Conservation (phyloP, 2,113 vertebrate species). For the Ptyas mucosa region DNA sequence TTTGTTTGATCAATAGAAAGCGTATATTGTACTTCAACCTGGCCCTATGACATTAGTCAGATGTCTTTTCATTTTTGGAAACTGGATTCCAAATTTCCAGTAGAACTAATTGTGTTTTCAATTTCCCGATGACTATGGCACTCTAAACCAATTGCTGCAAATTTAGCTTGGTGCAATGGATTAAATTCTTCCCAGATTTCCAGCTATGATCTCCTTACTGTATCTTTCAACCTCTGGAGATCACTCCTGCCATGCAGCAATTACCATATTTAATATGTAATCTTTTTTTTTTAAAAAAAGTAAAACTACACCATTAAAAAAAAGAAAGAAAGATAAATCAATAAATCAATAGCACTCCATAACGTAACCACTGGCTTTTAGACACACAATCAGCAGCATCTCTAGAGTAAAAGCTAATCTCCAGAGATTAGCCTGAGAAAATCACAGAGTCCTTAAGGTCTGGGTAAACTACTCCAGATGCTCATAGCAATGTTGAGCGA, state of each 20-base stretch:
- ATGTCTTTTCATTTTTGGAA: neutral
- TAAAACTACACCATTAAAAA: neutral
- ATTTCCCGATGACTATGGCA: neutral
- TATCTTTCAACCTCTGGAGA: neutral
- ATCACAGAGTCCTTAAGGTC: neutral
- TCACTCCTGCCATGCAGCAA: neutral
- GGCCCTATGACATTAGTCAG: neutral
- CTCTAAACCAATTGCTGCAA: neutral
- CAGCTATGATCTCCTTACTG: neutral
- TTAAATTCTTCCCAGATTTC: neutral
- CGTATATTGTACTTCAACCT: neutral
- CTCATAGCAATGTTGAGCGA: neutral
- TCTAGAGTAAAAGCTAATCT: neutral
- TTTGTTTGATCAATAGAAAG: slow-evolving; percentile 20
- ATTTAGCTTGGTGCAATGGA: neutral
- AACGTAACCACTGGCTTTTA: neutral
- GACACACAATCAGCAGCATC: neutral
- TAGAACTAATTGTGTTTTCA: neutral
- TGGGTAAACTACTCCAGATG: neutral
- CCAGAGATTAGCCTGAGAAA: neutral
- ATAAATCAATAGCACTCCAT: neutral
- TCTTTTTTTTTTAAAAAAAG: neutral
- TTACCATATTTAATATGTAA: neutral
- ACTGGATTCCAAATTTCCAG: neutral
- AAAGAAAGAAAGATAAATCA: neutral